Evolutionary conservation across 2,113 vertebrate genomes (phyloP).

Genomic region (Oophaga pumilio): DNA sequence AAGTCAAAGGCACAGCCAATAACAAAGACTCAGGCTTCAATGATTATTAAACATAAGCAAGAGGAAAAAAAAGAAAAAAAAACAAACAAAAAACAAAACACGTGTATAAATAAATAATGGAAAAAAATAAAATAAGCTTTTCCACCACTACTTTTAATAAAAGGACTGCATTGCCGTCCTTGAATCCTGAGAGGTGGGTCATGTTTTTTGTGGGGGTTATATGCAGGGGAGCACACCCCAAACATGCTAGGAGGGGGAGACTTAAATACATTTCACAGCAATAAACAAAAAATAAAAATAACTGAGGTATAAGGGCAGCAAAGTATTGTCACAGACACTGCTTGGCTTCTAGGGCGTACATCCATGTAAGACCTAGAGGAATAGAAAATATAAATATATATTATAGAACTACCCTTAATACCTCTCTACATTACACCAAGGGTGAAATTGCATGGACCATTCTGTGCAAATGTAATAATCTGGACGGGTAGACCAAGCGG

Average conservation of each 20-base stretch:
- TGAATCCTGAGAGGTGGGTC: slow-evolving; percentile 53
- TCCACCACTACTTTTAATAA: slow-evolving; percentile 43
- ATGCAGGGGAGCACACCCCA: slow-evolving; percentile 1
- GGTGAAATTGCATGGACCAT: slow-evolving; percentile 34
- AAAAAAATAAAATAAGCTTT: slow-evolving; percentile 28
- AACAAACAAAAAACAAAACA: neutral
- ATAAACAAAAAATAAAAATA: slow-evolving; percentile 42
- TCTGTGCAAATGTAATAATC: slow-evolving; percentile 41
- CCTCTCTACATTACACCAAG: slow-evolving; percentile 42
- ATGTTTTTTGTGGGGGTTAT: neutral
- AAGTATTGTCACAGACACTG: slow-evolving; percentile 48
- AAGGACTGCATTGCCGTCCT: slow-evolving; percentile 17
- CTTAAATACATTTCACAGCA: slow-evolving; percentile 58
- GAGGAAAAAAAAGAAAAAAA: slow-evolving; percentile 17
- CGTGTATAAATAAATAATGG: slow-evolving; percentile 53
- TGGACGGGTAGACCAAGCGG: slow-evolving; percentile 18
- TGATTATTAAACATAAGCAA: slow-evolving; percentile 41
- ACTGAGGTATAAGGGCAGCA: slow-evolving; percentile 31
- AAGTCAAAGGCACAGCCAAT: slow-evolving; percentile 20
- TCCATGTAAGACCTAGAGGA: slow-evolving; percentile 38
- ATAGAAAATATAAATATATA: slow-evolving; percentile 28
- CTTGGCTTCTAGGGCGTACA: slow-evolving; percentile 39
- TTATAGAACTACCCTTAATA: slow-evolving; percentile 18
- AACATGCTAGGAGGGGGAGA: slow-evolving; percentile 13
- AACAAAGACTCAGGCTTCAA: slow-evolving; percentile 42